These are phyloP conservation scores for Lithosia quadra DNA, from an alignment of 2,888 invertebrate species.

Conservation along the genomic window DNA sequence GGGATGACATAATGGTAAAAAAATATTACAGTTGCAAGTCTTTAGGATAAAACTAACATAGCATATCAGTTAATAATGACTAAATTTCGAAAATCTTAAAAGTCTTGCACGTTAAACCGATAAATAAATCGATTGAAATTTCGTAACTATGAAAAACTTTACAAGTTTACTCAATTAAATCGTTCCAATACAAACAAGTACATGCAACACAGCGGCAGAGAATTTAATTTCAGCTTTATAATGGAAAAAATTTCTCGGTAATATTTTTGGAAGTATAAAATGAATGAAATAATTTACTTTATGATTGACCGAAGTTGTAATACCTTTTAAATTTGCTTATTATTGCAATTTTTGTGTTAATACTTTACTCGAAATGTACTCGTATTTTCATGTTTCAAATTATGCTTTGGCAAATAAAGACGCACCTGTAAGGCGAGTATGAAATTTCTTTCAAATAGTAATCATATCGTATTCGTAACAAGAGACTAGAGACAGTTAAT, in stretches of 20 bases:
- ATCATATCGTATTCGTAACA: too few relatives aligned
- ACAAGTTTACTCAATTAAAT: constrained; percentile 25
- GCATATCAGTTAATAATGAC: too few relatives aligned
- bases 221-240: constrained; percentile 40
- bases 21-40: too few relatives aligned
- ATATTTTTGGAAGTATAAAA: constrained; percentile 40
- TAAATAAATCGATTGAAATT: constrained; percentile 28
- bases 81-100: neutral
- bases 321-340: neutral
- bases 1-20: too few relatives aligned
- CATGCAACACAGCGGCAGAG: constrained; percentile 33
- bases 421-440: too few relatives aligned
- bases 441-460: too few relatives aligned
- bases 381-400: neutral
- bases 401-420: neutral
- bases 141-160: constrained; percentile 22
- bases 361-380: neutral
- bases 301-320: constrained; percentile 16
- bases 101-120: constrained; percentile 7
- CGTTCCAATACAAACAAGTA: constrained; percentile 21
- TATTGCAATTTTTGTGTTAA: neutral
- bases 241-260: constrained; percentile 29
- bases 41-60: too few relatives aligned
- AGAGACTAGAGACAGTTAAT: too few relatives aligned
- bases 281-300: constrained; percentile 43